These are phyloP conservation scores for Eulemur coronatus DNA, from an alignment of 2,797 vertebrate species.

Conservation along the genomic window DNA sequence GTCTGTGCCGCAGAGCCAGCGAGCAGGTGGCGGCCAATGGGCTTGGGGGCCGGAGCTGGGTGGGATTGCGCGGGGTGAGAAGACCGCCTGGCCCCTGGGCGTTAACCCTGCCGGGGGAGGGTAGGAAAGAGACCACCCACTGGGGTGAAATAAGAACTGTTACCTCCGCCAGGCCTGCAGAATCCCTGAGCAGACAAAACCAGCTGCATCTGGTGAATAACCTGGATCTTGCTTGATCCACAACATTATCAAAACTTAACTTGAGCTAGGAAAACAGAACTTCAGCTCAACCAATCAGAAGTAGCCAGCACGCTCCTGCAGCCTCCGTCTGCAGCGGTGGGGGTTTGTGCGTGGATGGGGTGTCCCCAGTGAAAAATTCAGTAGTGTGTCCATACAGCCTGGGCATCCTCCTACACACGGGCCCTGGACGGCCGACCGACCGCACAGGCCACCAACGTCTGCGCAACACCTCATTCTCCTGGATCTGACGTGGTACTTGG, in stretches of 20 bases:
- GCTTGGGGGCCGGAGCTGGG: background rate
- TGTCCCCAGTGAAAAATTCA: background rate
- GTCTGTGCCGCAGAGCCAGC: background rate
- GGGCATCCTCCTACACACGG: no score
- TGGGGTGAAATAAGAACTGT: background rate
- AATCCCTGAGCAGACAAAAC: background rate
- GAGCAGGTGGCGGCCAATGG: background rate
- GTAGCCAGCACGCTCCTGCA: background rate
- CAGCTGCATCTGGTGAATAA: background rate
- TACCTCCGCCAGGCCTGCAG: background rate
- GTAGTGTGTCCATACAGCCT: background rate
- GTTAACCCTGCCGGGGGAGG: background rate
- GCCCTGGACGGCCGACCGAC: no score
- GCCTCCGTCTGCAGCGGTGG: no score
- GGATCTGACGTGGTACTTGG: background rate
- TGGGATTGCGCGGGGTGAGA: background rate
- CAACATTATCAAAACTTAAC: background rate
- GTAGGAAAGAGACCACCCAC: background rate
- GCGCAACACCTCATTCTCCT: no score
- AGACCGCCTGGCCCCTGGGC: background rate
- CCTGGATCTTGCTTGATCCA: background rate
- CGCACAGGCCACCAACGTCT: rapidly evolving
- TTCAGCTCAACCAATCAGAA: background rate
- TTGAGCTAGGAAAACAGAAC: background rate
- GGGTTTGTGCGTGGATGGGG: background rate